Conservation (phyloP, 2,888 invertebrate species). For the Anodontia alba region DNA sequence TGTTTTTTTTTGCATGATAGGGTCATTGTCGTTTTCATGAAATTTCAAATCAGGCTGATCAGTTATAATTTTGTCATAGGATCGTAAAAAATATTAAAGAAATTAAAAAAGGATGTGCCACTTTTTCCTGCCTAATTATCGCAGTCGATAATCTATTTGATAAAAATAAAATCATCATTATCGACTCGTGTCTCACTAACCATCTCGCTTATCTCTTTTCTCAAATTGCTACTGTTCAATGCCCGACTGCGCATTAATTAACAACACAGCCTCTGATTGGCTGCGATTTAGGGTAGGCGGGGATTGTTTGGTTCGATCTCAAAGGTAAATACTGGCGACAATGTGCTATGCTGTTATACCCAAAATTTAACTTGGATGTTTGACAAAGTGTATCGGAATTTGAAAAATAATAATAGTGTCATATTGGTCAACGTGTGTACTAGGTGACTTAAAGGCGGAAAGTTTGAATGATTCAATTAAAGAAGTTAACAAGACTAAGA, state of each 20-base stretch:
- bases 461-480: conserved; percentile 42
- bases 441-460: conserved; percentile 11
- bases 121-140: conserved; percentile 7
- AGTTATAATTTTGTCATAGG: too few species aligned
- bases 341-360: conserved; percentile 35
- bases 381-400: conserved; percentile 63
- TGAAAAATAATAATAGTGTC: conserved; percentile 39
- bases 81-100: too few species aligned
- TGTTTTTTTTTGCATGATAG: too few species aligned
- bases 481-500: conserved; percentile 42
- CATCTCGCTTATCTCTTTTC: conserved; percentile 6
- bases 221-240: conserved; percentile 48
- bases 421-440: conserved; percentile 9
- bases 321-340: conserved; percentile 58
- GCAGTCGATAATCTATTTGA: background rate
- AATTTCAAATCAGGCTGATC: too few species aligned
- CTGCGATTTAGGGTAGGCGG: conserved; percentile 28
- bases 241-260: conserved; percentile 42
- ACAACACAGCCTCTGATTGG: conserved; percentile 47
- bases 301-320: conserved; percentile 35
- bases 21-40: too few species aligned
- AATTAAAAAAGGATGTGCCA: background rate
- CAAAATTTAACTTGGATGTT: conserved; percentile 34
- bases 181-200: conserved; percentile 8
- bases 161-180: conserved; percentile 5